Conservation (phyloP, 2,797 vertebrate genomes). For the Acestrorhynchus altus region DNA sequence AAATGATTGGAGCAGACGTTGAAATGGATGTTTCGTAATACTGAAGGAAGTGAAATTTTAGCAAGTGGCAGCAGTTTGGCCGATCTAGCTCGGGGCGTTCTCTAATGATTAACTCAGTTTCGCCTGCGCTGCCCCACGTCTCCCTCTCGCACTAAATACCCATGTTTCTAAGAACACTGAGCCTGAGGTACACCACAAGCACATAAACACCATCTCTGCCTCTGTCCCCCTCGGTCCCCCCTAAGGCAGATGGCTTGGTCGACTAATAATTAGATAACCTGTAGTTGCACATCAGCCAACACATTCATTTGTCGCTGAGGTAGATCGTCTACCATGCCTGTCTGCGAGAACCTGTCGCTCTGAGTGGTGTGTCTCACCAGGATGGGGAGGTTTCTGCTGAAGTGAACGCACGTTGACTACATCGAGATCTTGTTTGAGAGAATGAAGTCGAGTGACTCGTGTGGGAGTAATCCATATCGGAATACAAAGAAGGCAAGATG, state of each 20-base stretch:
- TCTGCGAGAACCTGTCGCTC: constrained; percentile 18
- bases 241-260: constrained; percentile 22
- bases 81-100: background rate
- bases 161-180: constrained; percentile 35
- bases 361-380: too few species aligned
- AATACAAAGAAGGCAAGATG: too few species aligned
- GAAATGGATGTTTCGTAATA: background rate
- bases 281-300: constrained; percentile 16
- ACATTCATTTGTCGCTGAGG: constrained; percentile 26
- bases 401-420: too few species aligned
- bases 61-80: background rate
- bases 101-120: constrained; percentile 33
- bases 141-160: constrained; percentile 26
- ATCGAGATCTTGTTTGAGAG: too few species aligned
- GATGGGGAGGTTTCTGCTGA: too few species aligned
- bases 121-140: background rate
- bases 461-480: too few species aligned
- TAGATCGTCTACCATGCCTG: constrained; percentile 14
- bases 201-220: background rate
- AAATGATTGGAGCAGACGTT: background rate
- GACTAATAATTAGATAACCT: constrained; percentile 23
- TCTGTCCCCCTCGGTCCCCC: background rate
- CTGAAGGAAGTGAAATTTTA: background rate
- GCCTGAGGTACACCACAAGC: background rate
- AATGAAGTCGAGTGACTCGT: too few species aligned